Evolutionary conservation across 2,888 invertebrate species (phyloP).

Genomic region (Ariolimax columbianus): DNA sequence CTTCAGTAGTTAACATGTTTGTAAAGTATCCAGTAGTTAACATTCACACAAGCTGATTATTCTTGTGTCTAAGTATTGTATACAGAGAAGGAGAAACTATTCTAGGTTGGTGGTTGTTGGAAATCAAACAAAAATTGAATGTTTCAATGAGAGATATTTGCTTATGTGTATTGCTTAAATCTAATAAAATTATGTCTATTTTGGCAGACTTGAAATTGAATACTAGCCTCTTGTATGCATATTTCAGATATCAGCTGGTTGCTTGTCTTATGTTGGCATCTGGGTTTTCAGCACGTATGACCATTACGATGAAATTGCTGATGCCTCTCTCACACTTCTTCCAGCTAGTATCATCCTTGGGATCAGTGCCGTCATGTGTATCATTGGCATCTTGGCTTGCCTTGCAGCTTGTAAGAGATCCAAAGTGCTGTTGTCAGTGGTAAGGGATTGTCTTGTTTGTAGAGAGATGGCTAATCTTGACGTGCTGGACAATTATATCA

Average conservation of each 20-base stretch:
- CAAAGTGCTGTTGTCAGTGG: slow-evolving; percentile 72
- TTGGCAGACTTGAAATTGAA: background rate
- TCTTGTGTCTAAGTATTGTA: no score
- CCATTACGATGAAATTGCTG: slow-evolving; percentile 71
- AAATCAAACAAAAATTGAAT: no score
- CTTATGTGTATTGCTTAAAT: no score
- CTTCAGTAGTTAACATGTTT: no score
- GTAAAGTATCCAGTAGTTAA: no score
- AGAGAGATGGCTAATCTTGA: background rate
- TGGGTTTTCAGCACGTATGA: slow-evolving; percentile 74
- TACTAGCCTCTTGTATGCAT: background rate
- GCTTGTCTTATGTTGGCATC: slow-evolving; percentile 71
- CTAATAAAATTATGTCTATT: no score
- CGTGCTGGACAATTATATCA: no score
- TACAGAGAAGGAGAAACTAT: no score
- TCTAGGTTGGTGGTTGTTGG: no score
- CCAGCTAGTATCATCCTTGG: slow-evolving; percentile 74
- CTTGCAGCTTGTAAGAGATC: slow-evolving; percentile 75
- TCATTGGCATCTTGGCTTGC: slow-evolving; percentile 74
- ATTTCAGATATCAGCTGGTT: slow-evolving; percentile 71
- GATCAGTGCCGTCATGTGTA: slow-evolving; percentile 70
- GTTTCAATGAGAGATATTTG: no score
- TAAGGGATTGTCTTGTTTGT: slow-evolving; percentile 56
- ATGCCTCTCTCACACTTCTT: slow-evolving; percentile 69
- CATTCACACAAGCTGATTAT: no score